Evolutionary conservation across 2,888 invertebrate species (phyloP).

Genomic region (Chydorus sphaericus): DNA sequence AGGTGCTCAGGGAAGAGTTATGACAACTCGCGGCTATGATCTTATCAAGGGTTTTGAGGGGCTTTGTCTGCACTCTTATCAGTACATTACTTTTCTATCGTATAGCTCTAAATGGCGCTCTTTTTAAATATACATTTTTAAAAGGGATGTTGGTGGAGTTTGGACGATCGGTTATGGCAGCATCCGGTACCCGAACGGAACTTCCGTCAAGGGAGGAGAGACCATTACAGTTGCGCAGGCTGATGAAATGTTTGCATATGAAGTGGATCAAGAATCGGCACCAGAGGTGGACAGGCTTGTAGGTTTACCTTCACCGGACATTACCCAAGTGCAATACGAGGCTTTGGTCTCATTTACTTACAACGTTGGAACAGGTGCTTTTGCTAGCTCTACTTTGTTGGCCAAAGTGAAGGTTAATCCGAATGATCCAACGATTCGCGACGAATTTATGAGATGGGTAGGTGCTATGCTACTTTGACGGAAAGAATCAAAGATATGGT

Average conservation of each 20-base stretch:
- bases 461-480: too few relatives aligned
- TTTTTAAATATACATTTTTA: too few relatives aligned
- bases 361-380: slow-evolving; percentile 1
- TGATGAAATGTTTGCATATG: not conserved
- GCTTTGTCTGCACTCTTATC: too few relatives aligned
- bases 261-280: not conserved
- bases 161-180: slow-evolving; percentile 9
- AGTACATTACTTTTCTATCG: too few relatives aligned
- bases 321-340: slow-evolving; percentile 3
- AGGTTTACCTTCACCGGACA: not conserved
- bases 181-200: not conserved
- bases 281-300: not conserved
- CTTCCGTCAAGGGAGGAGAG: not conserved
- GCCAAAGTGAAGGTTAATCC: not conserved
- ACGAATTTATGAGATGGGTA: slow-evolving; percentile 9
- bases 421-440: not conserved
- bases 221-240: not conserved
- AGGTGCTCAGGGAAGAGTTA: too few relatives aligned
- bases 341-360: slow-evolving; percentile 2
- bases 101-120: too few relatives aligned
- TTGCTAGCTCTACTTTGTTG: not conserved
- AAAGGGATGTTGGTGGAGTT: not conserved
- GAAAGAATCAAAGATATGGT: too few relatives aligned
- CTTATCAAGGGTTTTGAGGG: too few relatives aligned
- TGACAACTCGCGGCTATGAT: too few relatives aligned